These are phyloP conservation scores for Myopa tessellatipennis DNA, from an alignment of 2,888 invertebrate genomes.

Conservation along the genomic window DNA sequence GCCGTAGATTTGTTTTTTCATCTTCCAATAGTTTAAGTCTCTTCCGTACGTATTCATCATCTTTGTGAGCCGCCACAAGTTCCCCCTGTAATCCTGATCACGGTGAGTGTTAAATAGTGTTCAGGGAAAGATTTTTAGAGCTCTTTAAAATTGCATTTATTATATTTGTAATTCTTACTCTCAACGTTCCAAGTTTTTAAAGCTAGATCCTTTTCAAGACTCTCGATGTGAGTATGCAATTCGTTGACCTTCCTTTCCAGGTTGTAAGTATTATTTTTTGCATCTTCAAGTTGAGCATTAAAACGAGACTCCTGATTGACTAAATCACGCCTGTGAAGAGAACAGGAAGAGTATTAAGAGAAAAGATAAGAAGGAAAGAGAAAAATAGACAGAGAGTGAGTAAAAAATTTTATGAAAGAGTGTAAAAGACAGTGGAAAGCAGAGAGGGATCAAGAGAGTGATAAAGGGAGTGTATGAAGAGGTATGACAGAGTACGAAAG, in stretches of 20 bases:
- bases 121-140: neutral
- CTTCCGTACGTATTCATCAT: constrained; percentile 66
- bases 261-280: constrained; percentile 62
- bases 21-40: constrained; percentile 65
- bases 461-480: no score
- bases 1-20: constrained; percentile 62
- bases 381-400: neutral
- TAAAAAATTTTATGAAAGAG: neutral
- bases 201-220: constrained; percentile 65
- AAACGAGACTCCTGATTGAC: constrained; percentile 62
- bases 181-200: constrained; percentile 68
- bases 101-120: neutral
- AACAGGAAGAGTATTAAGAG: neutral
- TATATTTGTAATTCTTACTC: constrained; percentile 56
- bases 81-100: constrained; percentile 66
- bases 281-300: constrained; percentile 65
- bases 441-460: no score
- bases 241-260: constrained; percentile 63
- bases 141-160: neutral
- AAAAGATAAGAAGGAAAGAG: neutral
- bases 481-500: no score
- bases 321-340: constrained; percentile 63
- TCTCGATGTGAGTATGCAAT: constrained; percentile 64
- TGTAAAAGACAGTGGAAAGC: no score
- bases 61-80: constrained; percentile 64